phyloP scores from a whole-genome alignment of 2,888 invertebrate species.

The Glyphotaelius pellucidus region DNA sequence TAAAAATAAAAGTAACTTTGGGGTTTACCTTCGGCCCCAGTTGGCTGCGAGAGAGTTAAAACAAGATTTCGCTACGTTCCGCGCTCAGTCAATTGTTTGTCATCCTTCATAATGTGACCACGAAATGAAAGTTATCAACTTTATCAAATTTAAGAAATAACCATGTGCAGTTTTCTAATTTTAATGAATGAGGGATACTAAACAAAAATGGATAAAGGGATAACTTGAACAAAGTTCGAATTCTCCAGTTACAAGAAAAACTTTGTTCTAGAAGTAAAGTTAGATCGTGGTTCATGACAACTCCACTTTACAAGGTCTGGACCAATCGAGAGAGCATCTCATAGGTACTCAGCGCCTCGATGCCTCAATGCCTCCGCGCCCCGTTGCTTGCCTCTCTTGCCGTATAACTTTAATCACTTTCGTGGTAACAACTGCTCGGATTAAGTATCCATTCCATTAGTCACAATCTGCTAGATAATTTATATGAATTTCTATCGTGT shows the following conservation, averaged over 20 bases:
- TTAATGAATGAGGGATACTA: not conserved
- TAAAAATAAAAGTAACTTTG: too few relatives aligned
- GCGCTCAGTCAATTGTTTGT: not conserved
- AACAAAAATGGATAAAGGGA: not conserved
- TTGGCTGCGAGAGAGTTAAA: too few relatives aligned
- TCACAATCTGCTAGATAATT: slow-evolving; percentile 52
- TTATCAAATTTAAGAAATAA: not conserved
- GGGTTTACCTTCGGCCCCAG: too few relatives aligned
- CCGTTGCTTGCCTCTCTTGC: not conserved
- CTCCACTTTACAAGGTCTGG: not conserved
- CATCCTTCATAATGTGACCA: not conserved
- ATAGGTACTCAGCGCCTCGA: not conserved
- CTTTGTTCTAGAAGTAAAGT: not conserved
- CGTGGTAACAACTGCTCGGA: slow-evolving; percentile 35
- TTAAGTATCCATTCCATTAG: slow-evolving; percentile 49
- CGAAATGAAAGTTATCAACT: not conserved
- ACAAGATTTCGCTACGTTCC: too few relatives aligned
- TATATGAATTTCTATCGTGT: slow-evolving; percentile 58
- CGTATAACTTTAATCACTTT: slow-evolving; percentile 22
- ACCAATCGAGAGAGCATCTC: not conserved
- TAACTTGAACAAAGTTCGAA: not conserved
- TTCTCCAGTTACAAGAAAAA: not conserved
- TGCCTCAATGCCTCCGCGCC: not conserved
- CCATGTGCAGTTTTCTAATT: too few relatives aligned
- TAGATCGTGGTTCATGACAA: not conserved